A percentile compares a stretch with the other conserved stretches of the same genome.
phyloP scores from a whole-genome alignment of 2,797 vertebrate species.

The Stomatorhinus walkeri region DNA sequence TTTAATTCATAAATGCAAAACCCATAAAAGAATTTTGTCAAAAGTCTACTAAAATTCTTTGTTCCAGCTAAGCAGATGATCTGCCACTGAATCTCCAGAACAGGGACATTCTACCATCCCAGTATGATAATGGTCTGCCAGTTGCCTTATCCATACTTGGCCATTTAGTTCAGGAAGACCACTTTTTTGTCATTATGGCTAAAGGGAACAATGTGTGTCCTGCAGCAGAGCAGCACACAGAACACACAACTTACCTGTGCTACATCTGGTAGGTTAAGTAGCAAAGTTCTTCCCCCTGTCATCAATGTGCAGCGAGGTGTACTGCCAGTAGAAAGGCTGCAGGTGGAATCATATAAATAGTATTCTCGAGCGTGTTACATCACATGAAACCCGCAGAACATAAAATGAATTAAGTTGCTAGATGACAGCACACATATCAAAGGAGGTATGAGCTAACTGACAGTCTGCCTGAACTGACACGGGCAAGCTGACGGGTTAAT shows the following conservation, averaged over 20 bases:
- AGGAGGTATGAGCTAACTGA: not conserved
- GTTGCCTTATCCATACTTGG: not conserved
- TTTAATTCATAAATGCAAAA: not conserved
- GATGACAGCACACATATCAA: not conserved
- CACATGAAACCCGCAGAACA: not conserved
- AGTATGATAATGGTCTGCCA: not conserved
- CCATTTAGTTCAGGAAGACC: not conserved
- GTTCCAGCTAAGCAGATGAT: not conserved
- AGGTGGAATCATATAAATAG: not conserved
- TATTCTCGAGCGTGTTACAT: not conserved
- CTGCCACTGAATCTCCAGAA: not conserved
- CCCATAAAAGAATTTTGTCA: not conserved
- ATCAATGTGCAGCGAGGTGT: not conserved
- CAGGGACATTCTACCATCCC: not conserved
- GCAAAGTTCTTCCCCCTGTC: not conserved
- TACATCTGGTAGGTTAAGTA: not conserved
- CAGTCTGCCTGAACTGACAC: not conserved
- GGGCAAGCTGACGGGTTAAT: not conserved
- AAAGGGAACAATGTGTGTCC: not conserved
- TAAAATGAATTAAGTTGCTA: not conserved
- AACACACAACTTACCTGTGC: not conserved
- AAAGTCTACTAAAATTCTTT: not conserved
- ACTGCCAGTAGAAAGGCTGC: not conserved
- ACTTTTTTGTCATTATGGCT: not conserved
- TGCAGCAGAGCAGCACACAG: not conserved